Percentiles rank a stretch among this genome's conserved stretches.
These are phyloP conservation scores for Cantharis rustica DNA, from an alignment of 2,888 invertebrate genomes.

Conservation along the genomic window DNA sequence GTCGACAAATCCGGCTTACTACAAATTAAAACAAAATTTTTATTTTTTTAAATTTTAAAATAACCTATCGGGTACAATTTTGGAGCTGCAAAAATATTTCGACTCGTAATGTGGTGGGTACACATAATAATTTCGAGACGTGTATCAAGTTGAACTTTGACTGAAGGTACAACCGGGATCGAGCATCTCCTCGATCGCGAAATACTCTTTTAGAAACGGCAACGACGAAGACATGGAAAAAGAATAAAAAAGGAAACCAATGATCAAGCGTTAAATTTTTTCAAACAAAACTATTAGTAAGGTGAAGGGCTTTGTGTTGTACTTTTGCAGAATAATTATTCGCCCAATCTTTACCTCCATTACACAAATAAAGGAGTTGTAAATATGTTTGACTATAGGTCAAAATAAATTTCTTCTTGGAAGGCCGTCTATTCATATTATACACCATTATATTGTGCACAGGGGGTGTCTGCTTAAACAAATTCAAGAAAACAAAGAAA, in stretches of 20 bases:
- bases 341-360: not conserved
- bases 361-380: not conserved
- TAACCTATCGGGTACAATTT: too few relatives aligned
- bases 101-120: not conserved
- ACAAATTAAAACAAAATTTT: too few relatives aligned
- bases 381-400: constrained; percentile 1
- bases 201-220: not conserved
- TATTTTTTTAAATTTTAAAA: too few relatives aligned
- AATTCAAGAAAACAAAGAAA: constrained; percentile 47
- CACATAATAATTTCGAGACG: not conserved
- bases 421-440: constrained; percentile 51
- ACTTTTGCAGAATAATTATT: not conserved
- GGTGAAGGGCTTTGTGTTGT: not conserved
- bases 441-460: constrained; percentile 49
- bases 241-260: not conserved
- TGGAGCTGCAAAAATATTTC: not conserved
- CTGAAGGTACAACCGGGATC: not conserved
- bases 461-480: constrained; percentile 50
- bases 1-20: not conserved
- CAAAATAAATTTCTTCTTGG: constrained; percentile 38
- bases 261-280: not conserved
- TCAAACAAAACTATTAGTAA: not conserved
- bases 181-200: not conserved
- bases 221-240: not conserved
- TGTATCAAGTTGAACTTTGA: not conserved